Conservation (phyloP, 2,797 vertebrate genomes). For the Pangasius macronema region DNA sequence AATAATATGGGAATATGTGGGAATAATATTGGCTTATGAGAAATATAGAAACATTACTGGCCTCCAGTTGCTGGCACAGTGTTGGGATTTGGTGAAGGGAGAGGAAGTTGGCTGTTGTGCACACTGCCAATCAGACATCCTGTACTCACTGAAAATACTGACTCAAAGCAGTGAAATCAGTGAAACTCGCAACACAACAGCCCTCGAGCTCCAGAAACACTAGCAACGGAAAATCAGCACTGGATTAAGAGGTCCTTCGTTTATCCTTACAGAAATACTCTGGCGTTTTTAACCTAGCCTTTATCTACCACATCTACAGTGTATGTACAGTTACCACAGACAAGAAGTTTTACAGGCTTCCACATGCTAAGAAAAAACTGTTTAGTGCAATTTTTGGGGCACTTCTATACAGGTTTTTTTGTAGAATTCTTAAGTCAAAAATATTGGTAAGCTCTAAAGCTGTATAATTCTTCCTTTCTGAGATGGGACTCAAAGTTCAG, state of each 20-base stretch:
- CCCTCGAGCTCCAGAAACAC: not conserved
- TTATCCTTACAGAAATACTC: not conserved
- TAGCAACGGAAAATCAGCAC: no score
- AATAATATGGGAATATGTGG: not conserved
- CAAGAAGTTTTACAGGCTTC: not conserved
- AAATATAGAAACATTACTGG: not conserved
- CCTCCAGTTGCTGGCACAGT: not conserved
- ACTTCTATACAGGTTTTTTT: not conserved
- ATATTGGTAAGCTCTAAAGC: not conserved
- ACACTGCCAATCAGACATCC: not conserved
- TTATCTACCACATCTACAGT: not conserved
- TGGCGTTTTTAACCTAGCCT: not conserved
- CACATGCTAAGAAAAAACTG: not conserved
- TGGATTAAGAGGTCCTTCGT: not conserved
- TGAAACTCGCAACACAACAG: not conserved
- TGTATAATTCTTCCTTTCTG: not conserved
- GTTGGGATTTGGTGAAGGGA: not conserved
- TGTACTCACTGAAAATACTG: not conserved
- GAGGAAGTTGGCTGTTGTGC: not conserved
- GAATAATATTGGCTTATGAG: not conserved
- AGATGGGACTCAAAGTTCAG: not conserved
- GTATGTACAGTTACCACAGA: not conserved
- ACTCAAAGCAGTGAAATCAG: not conserved
- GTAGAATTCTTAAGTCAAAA: not conserved
- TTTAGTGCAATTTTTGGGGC: not conserved